Base-by-base conservation (phyloP, 1,140 invertebrate genomes). In the Epicauta chinensis region DNA sequence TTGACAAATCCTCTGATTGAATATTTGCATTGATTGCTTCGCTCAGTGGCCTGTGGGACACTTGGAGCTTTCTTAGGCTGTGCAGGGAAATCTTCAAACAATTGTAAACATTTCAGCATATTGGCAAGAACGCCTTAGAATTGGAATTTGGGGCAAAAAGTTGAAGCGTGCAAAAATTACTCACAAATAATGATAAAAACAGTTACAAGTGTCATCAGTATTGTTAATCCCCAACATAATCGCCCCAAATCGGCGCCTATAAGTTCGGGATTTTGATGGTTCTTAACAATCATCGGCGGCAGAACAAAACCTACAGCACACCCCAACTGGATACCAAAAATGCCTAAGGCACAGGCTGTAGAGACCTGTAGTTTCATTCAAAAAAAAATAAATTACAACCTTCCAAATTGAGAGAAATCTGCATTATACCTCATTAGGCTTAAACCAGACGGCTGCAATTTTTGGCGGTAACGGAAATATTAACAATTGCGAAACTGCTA, bases 271-370 rank as follows among this genome's bases (percentile, higher is more conserved):
- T 67, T 63, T 0, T 72, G 62, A 31, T 71, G 67, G 52, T 75
- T 75, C 49, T 58, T 68, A 1, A 77, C 72, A 30, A 76, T 31
- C 11, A 73, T 63, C 15, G 74, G 71, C 1, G 72, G 68, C 1
- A 74, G 16, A 6, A 75, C 55, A 53, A 75, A 76, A 23, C 71
- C 69, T 6, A 71, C 31, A 2, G 73, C 67, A 23, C 70, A 48
- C 3, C 74, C 74, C 16, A 89, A 74, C 71, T 89, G 85, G 67
- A 84, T 86, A 5, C 89, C 88, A 62, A 90, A 87, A 5, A 90
- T 78, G n/a, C 84, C 84, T 16, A 88, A 72, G 16, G 87, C 80
- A 53, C 84, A 87, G 2, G 88, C 88, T 2, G 83, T 86, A 7
- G 83, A 84, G 6, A 85, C 54, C 62, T 64, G 11, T 44, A 60